phyloP scores from a whole-genome alignment of 2,113 vertebrate species.

The Tichodroma muraria region DNA sequence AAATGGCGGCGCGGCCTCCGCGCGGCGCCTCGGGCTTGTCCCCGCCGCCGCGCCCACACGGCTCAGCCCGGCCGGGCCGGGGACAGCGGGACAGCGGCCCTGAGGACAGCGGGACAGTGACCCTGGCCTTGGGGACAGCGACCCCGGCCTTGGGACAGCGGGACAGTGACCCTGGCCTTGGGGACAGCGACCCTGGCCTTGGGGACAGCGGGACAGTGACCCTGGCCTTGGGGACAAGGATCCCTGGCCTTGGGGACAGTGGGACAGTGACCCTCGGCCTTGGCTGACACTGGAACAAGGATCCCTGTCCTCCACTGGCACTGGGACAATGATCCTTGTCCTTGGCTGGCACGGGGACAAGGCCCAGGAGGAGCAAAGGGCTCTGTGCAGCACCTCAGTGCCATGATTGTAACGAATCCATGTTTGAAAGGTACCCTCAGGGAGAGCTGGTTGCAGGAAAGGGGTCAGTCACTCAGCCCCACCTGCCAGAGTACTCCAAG shows the following conservation, averaged over 20 bases:
- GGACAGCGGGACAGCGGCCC: background rate
- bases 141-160: no score
- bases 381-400: background rate
- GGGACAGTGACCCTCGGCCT: background rate
- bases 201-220: no score
- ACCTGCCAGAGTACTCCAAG: no score
- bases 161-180: background rate
- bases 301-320: rapidly evolving
- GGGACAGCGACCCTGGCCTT: no score
- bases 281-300: background rate
- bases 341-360: background rate
- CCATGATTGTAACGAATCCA: background rate
- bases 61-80: background rate
- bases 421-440: background rate
- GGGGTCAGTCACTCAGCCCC: no score
- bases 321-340: background rate
- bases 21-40: no score
- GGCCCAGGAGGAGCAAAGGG: background rate
- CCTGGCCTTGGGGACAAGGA: background rate
- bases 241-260: background rate
- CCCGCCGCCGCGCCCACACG: no score
- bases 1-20: no score
- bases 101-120: no score
- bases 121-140: background rate
- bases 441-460: background rate